These are phyloP conservation scores for Lepidonotus clava DNA, from an alignment of 2,888 invertebrate species.

Conservation along the genomic window DNA sequence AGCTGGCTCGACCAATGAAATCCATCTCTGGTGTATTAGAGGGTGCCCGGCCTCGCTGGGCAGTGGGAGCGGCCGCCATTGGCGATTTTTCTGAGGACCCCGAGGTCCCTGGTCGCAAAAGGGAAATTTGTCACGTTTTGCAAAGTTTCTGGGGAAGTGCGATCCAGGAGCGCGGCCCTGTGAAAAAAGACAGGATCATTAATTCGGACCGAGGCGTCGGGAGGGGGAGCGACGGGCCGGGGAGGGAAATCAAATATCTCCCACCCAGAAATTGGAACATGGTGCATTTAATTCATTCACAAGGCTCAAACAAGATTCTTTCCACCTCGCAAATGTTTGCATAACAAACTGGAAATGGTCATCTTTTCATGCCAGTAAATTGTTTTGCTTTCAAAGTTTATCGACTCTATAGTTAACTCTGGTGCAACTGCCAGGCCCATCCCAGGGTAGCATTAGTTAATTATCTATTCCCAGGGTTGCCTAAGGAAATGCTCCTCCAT, in stretches of 20 bases:
- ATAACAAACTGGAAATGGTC: background rate
- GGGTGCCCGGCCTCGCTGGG: background rate
- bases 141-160: background rate
- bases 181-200: background rate
- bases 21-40: background rate
- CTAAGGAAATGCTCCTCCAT: too few relatives aligned
- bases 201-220: background rate
- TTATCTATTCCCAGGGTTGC: too few relatives aligned
- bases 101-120: background rate
- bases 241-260: background rate
- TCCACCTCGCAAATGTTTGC: background rate
- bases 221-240: background rate
- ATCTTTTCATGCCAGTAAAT: background rate
- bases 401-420: too few relatives aligned
- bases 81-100: background rate
- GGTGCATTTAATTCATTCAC: background rate
- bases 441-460: too few relatives aligned
- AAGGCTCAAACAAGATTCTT: background rate
- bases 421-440: too few relatives aligned
- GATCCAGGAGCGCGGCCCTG: background rate
- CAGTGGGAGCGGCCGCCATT: background rate
- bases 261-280: background rate
- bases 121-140: constrained; percentile 26
- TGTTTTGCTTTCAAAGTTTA: background rate
- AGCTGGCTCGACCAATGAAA: background rate